Conservation (phyloP, 2,888 invertebrate genomes). For the Sinelater perroti region DNA sequence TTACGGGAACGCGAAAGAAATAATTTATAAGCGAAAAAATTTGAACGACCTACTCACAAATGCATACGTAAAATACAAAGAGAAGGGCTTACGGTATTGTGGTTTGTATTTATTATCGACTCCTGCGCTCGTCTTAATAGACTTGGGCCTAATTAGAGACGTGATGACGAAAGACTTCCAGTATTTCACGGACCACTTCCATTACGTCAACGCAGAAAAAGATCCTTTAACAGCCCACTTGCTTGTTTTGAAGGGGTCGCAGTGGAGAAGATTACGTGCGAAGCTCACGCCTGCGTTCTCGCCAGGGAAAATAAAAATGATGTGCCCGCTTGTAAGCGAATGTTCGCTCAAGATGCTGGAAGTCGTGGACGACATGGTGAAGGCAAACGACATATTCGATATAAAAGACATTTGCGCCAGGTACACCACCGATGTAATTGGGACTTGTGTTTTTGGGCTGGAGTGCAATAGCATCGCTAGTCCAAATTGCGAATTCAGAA, state of each 20-base stretch:
- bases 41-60: constrained; percentile 2
- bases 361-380: constrained; percentile 12
- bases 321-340: constrained; percentile 66
- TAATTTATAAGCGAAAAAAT: constrained; percentile 8
- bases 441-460: constrained; percentile 68
- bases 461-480: constrained; percentile 67
- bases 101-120: constrained; percentile 39
- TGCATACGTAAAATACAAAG: constrained; percentile 38
- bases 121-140: constrained; percentile 41
- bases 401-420: constrained; percentile 62
- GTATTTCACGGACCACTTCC: constrained; percentile 69
- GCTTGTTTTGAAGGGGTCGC: constrained; percentile 63
- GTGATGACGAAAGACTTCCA: constrained; percentile 68
- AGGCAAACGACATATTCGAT: constrained; percentile 30
- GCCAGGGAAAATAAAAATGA: constrained; percentile 69
- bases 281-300: constrained; percentile 73
- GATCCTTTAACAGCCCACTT: constrained; percentile 68
- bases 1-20: constrained; percentile 44
- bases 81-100: constrained; percentile 37
- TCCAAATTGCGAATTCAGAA: constrained; percentile 62
- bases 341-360: constrained; percentile 38
- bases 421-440: constrained; percentile 68
- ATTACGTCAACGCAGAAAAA: constrained; percentile 64
- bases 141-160: constrained; percentile 50
- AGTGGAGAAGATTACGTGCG: constrained; percentile 69